Evolutionary conservation across 1,140 invertebrate species (phyloP), one percentile per base, ranked within the genome.

Genomic region (Ylistrum balloti): DNA sequence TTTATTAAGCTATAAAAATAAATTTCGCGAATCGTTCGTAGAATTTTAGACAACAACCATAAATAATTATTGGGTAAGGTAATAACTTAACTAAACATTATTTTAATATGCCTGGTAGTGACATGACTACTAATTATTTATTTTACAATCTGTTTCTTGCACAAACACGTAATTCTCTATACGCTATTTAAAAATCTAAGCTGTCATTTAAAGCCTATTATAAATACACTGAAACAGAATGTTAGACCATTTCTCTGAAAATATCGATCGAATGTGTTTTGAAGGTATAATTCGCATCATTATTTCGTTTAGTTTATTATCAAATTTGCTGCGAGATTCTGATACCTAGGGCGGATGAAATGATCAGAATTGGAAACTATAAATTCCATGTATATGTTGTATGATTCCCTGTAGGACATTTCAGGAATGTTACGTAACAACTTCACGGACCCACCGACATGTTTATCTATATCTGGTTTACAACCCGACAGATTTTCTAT

Each of bases 221-320:
- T 22, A 74, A 17, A n/a, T 28, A n/a, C n/a, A n/a, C n/a, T n/a
- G n/a, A n/a, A 28, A 74, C 22, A 28, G 56, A 74, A 74, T 28
- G 22, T n/a, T 28, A 28, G 11, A 28, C n/a, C n/a, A 17, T 74
- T 56, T 74, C n/a, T 74, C 22, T 74, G n/a, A 74, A 38, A 28
- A 74, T 48, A 48, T 74, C n/a, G 56, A 74, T 74, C 56, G 1
- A 17, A 28, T 74, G 28, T 74, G 56, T 74, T 74, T n/a, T 11
- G 22, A 74, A 28, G 0, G 56, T 74, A 74, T 74, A 74, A 74
- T 74, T 74, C n/a, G n/a, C n/a, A n/a, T 74, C 56, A 74, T 74
- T 74, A 74, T 74, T 74, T 74, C 56, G 56, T 74, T 48, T 74
- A 74, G 56, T 74, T 74, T 74, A 74, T 74, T 74, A 74, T 74